phyloP scores from a whole-genome alignment of 2,797 vertebrate genomes.

The Gymnocypris eckloni region DNA sequence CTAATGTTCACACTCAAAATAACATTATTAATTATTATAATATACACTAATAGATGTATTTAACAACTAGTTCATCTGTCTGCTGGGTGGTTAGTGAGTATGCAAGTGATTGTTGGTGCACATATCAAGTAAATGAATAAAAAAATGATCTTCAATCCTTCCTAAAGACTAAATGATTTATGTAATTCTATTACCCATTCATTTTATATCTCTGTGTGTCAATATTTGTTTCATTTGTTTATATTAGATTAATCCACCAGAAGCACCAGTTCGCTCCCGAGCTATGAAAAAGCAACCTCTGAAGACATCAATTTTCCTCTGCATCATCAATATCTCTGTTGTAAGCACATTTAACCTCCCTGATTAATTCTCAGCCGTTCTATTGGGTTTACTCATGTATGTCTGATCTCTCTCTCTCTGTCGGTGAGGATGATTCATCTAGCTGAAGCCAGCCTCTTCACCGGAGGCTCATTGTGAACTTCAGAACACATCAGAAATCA shows the following conservation, averaged over 20 bases:
- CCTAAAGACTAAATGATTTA: not conserved
- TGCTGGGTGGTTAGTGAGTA: not conserved
- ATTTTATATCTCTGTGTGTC: not conserved
- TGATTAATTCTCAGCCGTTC: slow-evolving; percentile 72
- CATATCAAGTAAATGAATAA: not conserved
- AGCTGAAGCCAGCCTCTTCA: slow-evolving; percentile 70
- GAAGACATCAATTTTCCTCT: not conserved
- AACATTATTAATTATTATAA: not conserved
- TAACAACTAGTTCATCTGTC: not conserved
- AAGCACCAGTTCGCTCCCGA: not conserved
- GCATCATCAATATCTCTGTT: slow-evolving; percentile 54
- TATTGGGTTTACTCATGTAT: slow-evolving; percentile 69
- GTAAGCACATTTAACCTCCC: slow-evolving; percentile 67
- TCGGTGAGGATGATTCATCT: slow-evolving; percentile 73
- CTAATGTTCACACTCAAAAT: not conserved
- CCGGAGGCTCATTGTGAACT: slow-evolving; percentile 87
- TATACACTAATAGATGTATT: not conserved
- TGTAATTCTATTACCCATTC: not conserved
- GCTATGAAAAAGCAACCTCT: not conserved
- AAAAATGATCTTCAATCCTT: not conserved
- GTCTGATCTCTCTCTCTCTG: slow-evolving; percentile 47
- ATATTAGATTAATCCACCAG: not conserved
- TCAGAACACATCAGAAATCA: slow-evolving; percentile 85
- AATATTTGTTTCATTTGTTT: not conserved
- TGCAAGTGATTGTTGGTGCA: not conserved